Conservation (phyloP, 2,113 vertebrate species). For the Paraplagusia blochii region DNA sequence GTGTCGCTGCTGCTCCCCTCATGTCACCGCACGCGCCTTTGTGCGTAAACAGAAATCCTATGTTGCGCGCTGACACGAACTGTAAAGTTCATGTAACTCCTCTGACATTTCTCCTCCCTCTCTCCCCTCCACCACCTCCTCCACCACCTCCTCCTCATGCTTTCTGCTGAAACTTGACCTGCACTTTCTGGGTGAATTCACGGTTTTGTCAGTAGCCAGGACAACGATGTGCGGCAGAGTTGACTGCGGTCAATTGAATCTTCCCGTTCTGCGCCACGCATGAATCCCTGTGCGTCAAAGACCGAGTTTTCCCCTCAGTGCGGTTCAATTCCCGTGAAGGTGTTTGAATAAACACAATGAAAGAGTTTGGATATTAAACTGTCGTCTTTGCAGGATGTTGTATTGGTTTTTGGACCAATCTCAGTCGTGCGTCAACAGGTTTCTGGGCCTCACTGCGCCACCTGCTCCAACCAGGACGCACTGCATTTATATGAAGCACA, state of each 20-base stretch:
- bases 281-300: conserved; percentile 32
- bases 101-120: not conserved
- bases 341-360: too few species aligned
- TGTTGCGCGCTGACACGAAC: conserved; percentile 40
- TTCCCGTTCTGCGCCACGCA: conserved; percentile 26
- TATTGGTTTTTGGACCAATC: too few species aligned
- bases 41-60: conserved; percentile 8
- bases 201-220: conserved; percentile 67
- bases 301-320: too few species aligned
- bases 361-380: not conserved
- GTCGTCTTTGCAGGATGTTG: too few species aligned
- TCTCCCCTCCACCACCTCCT: too few species aligned
- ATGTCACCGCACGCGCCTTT: conserved; percentile 13
- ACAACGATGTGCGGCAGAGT: conserved; percentile 63
- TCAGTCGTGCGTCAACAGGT: conserved; percentile 40
- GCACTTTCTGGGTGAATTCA: conserved; percentile 71
- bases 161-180: conserved; percentile 64
- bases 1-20: not conserved
- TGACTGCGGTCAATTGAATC: conserved; percentile 67
- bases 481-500: not conserved
- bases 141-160: too few species aligned
- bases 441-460: conserved; percentile 7
- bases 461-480: not conserved
- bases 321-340: too few species aligned
- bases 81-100: conserved; percentile 26